Evolutionary conservation across 1,140 invertebrate species (phyloP).

Genomic region (Scaptomyza graminum): DNA sequence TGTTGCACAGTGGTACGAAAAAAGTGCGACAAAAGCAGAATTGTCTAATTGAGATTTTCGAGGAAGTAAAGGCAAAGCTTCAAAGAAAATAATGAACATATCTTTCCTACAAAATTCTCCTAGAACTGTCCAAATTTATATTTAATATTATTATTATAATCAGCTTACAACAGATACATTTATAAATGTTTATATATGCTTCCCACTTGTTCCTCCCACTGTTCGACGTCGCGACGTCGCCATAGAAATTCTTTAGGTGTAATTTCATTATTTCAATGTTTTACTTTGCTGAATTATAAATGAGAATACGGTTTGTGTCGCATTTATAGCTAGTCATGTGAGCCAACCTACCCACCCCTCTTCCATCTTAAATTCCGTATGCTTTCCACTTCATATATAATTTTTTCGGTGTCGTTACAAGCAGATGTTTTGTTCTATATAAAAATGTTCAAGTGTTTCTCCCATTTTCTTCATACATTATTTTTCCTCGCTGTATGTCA

Average conservation of each 20-base stretch:
- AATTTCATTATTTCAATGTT: conserved; percentile 82
- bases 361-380: neutral
- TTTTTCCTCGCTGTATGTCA: conserved; percentile 35
- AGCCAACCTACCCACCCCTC: neutral
- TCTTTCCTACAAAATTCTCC: no score
- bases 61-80: no score
- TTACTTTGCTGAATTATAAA: conserved; percentile 80
- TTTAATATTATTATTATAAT: no score
- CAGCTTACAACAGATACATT: no score
- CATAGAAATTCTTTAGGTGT: conserved; percentile 76
- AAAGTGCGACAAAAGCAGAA: no score
- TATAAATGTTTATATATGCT: no score
- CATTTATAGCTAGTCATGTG: conserved; percentile 75
- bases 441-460: conserved; percentile 18
- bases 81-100: no score
- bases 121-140: no score
- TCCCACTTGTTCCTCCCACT: no score
- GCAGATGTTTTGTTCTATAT: conserved; percentile 67
- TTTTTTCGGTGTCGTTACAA: conserved; percentile 29
- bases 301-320: conserved; percentile 51
- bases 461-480: neutral
- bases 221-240: conserved; percentile 1
- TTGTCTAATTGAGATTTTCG: no score
- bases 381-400: no score
- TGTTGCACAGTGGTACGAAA: conserved; percentile 9